Conservation (phyloP, 2,113 vertebrate species). For the Triplophysa siluroides region DNA sequence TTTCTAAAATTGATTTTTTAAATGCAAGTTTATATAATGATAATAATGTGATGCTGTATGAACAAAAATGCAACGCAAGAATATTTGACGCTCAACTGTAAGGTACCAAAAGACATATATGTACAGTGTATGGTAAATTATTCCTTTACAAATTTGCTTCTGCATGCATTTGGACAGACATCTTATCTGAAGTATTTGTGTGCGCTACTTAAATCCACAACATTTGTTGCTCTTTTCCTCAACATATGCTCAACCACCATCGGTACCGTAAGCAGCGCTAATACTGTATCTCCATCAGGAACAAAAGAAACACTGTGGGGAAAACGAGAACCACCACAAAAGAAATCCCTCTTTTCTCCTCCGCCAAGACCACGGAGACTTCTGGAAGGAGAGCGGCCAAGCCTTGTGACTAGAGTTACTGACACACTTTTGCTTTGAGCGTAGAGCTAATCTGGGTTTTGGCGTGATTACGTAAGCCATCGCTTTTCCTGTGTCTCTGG, state of each 20-base stretch:
- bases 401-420: slow-evolving; percentile 65
- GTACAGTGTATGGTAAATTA: no score
- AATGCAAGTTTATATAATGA: no score
- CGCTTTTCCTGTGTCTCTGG: slow-evolving; percentile 2
- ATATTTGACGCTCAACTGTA: no score
- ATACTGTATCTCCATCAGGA: slow-evolving; percentile 41
- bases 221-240: neutral
- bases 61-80: no score
- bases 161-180: no score
- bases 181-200: no score
- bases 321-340: slow-evolving; percentile 47
- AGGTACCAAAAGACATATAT: no score
- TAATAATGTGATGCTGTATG: no score
- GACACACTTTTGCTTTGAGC: slow-evolving; percentile 58
- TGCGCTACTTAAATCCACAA: neutral
- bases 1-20: no score
- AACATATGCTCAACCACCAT: neutral
- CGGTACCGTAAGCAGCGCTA: slow-evolving; percentile 27
- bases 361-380: slow-evolving; percentile 54
- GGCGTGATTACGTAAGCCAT: slow-evolving; percentile 52
- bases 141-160: no score
- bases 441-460: slow-evolving; percentile 60
- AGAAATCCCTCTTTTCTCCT: slow-evolving; percentile 58
- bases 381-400: slow-evolving; percentile 49
- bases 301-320: slow-evolving; percentile 50